Conservation (phyloP, 2,888 invertebrate species). For the Chrysopilus asiliformis region DNA sequence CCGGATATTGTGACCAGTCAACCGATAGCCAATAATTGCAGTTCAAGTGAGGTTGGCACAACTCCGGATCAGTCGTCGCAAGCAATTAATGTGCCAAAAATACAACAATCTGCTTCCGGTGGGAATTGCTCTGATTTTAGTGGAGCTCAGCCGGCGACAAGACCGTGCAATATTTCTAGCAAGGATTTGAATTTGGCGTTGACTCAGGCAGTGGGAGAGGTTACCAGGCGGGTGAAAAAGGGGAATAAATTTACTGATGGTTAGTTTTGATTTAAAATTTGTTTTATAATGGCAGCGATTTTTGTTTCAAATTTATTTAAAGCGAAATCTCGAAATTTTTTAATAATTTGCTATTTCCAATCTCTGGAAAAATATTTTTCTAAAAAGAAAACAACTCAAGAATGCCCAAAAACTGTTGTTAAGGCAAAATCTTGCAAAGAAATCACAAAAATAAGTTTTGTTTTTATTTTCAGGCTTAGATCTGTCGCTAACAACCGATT, state of each 20-base stretch:
- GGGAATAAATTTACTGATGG: slow-evolving; percentile 62
- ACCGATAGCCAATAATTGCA: slow-evolving; percentile 9
- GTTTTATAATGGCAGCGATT: too few species aligned
- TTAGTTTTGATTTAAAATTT: slow-evolving; percentile 11
- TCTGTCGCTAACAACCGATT: slow-evolving; percentile 54
- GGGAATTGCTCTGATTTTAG: too few species aligned
- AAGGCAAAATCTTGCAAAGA: too few species aligned
- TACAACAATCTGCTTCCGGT: slow-evolving; percentile 1
- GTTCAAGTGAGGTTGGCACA: slow-evolving; percentile 6
- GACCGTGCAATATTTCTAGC: slow-evolving; percentile 12
- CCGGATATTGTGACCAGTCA: slow-evolving; percentile 31
- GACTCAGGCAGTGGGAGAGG: slow-evolving; percentile 41
- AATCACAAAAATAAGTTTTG: too few species aligned
- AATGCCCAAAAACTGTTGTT: too few species aligned
- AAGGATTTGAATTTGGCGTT: slow-evolving; percentile 24
- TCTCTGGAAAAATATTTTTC: too few species aligned
- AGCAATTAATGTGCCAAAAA: neutral
- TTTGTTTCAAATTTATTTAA: too few species aligned
- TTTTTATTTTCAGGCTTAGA: slow-evolving; percentile 48
- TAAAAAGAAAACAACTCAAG: too few species aligned
- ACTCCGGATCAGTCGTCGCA: slow-evolving; percentile 9
- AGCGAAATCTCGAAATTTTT: too few species aligned
- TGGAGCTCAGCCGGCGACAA: neutral
- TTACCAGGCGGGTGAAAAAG: slow-evolving; percentile 43
- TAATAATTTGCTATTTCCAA: too few species aligned